These are phyloP conservation scores for Machimus rusticus DNA, from an alignment of 2,888 invertebrate species.

Conservation along the genomic window DNA sequence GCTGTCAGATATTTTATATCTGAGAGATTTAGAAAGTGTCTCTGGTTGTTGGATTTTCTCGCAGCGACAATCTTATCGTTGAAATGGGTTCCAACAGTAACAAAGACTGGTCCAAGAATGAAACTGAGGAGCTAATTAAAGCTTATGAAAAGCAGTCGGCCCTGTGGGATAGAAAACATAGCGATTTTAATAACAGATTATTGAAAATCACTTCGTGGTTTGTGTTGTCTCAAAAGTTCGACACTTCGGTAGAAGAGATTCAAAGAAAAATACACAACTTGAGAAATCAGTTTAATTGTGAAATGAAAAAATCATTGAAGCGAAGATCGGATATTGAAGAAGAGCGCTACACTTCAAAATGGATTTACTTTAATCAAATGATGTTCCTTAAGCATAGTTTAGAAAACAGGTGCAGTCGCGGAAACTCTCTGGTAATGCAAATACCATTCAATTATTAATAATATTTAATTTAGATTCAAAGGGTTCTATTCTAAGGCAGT, in stretches of 20 bases:
- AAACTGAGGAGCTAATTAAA: neutral
- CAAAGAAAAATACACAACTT: neutral
- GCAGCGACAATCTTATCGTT: neutral
- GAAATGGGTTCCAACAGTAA: neutral
- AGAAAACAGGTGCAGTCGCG: neutral
- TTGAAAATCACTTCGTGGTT: neutral
- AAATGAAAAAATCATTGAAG: neutral
- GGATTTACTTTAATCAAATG: neutral
- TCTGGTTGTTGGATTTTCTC: neutral
- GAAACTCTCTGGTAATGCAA: neutral
- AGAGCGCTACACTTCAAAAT: neutral
- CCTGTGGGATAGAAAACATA: neutral
- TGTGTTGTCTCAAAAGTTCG: neutral
- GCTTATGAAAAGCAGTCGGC: neutral
- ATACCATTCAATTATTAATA: neutral
- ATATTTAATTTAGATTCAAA: no score
- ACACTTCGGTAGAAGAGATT: neutral
- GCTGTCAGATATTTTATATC: neutral
- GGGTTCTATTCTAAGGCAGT: no score
- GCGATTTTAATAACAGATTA: neutral
- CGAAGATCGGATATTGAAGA: neutral
- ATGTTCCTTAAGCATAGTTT: neutral
- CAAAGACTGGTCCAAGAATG: neutral
- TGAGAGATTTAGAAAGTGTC: neutral
- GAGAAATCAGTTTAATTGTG: neutral